Base-by-base conservation (phyloP, 2,888 invertebrate species). In the Drosophila subsilvestris region DNA sequence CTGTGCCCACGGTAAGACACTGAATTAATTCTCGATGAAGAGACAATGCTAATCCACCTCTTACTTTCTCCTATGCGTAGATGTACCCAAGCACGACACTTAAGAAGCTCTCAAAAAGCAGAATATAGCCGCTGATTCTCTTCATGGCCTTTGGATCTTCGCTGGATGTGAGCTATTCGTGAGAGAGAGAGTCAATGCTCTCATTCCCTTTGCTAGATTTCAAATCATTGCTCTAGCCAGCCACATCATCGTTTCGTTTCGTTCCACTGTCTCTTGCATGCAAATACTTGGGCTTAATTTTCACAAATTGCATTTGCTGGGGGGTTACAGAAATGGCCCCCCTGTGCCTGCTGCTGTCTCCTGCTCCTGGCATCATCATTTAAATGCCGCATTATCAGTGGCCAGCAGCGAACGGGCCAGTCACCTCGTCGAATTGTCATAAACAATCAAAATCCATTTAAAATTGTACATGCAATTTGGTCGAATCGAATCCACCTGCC, bases 11-110 rank as follows among this genome's bases (percentile, higher is more conserved):
- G 97, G 95, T 89, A 95, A 91, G 51, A 94, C 90, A 42, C 95
- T 94, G 90, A 95, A 96, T 91, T 96, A 95, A 90, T 97, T 96
- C 77, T 94, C 94, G 5, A 97, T 94, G 14, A 94, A 80, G 59
- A 95, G 93, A 0, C 97, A 97, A 27, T 95, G 93, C 55, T 95
- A 95, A 79, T 95, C 96, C 17, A 93, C 91, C 44, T 94, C 93
- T 0, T 98, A 97, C 17, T 95, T 94, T 1, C 97, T 27, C 96
- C 90, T 96, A 93, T 93, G 95, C 94, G 80, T 95, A 94, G 48
- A 95, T 92, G 29, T 95, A 90, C 92, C 95, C 94, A 0, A 94
- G 91, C 7, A 94, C 93, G 78, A 94, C 92, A 42, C 94, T 91
- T 0, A 93, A 92, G 48, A 95, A 91, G 0, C 95, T 93, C 1